Evolutionary conservation across 1,140 invertebrate species (phyloP).

Genomic region (Platyscapa corneri): DNA sequence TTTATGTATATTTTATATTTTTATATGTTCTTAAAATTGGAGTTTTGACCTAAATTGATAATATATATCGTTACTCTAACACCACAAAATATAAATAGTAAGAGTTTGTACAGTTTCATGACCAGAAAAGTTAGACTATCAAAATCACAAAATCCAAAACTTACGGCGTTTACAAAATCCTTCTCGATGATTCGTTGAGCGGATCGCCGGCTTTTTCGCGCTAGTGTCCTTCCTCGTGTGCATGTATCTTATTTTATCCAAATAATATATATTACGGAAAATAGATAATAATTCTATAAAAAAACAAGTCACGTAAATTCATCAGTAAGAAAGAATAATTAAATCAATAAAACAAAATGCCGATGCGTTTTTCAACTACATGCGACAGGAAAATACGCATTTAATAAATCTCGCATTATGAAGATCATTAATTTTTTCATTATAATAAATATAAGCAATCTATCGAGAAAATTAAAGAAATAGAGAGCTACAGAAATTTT

Average conservation of each 20-base stretch:
- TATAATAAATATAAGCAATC: neutral
- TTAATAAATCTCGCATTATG: neutral
- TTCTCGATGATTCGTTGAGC: conserved; percentile 35
- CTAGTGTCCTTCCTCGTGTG: neutral
- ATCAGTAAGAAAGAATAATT: neutral
- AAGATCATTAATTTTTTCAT: neutral
- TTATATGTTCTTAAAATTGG: neutral
- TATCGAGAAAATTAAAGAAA: neutral
- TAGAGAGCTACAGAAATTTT: neutral
- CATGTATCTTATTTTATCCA: neutral
- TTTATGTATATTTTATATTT: neutral
- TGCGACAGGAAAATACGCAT: neutral
- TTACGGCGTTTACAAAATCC: conserved; percentile 19
- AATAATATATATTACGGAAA: neutral
- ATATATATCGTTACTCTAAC: neutral
- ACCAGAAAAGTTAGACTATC: neutral
- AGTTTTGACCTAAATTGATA: neutral
- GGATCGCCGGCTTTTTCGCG: conserved; percentile 53
- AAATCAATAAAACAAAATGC: neutral
- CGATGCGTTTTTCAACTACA: neutral
- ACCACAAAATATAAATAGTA: neutral
- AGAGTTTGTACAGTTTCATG: neutral
- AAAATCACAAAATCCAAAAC: neutral
- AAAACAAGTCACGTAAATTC: neutral
- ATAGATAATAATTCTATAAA: neutral